These are phyloP conservation scores for Hybos culiciformis DNA, from an alignment of 2,888 invertebrate genomes.

Conservation along the genomic window DNA sequence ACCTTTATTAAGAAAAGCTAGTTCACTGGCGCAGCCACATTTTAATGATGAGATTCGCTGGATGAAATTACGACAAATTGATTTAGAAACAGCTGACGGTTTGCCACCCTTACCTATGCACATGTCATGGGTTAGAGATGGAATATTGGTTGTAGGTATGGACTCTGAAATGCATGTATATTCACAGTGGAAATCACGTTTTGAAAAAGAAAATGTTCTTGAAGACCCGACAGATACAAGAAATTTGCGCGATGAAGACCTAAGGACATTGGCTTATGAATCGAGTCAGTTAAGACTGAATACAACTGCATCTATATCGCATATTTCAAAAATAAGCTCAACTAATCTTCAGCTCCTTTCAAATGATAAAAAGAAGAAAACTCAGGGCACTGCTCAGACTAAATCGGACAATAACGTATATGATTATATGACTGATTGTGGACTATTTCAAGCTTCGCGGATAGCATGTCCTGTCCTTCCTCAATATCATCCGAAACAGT, in stretches of 20 bases:
- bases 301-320: constrained; percentile 64
- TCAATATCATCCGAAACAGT: constrained; percentile 97
- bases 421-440: constrained; percentile 86
- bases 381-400: constrained; percentile 29
- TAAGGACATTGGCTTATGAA: constrained; percentile 50
- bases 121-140: constrained; percentile 97
- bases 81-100: constrained; percentile 86
- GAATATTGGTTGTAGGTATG: constrained; percentile 96
- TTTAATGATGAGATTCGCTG: constrained; percentile 88
- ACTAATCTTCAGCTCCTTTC: constrained; percentile 70
- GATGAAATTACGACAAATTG: constrained; percentile 89
- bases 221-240: constrained; percentile 61
- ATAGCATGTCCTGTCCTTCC: constrained; percentile 96
- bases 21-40: constrained; percentile 77
- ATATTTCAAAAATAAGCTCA: constrained; percentile 69
- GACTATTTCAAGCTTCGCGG: constrained; percentile 91
- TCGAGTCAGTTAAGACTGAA: constrained; percentile 52
- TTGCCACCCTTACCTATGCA: constrained; percentile 95
- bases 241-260: constrained; percentile 56
- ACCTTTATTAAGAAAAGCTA: constrained; percentile 77
- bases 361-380: constrained; percentile 48
- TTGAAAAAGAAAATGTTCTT: constrained; percentile 35
- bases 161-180: constrained; percentile 99
- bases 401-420: constrained; percentile 32
- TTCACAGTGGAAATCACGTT: constrained; percentile 83